A percentile compares a stretch with the other conserved stretches of the same genome.
phyloP scores from a whole-genome alignment of 2,888 invertebrate genomes.

The Cephonodes hylas region DNA sequence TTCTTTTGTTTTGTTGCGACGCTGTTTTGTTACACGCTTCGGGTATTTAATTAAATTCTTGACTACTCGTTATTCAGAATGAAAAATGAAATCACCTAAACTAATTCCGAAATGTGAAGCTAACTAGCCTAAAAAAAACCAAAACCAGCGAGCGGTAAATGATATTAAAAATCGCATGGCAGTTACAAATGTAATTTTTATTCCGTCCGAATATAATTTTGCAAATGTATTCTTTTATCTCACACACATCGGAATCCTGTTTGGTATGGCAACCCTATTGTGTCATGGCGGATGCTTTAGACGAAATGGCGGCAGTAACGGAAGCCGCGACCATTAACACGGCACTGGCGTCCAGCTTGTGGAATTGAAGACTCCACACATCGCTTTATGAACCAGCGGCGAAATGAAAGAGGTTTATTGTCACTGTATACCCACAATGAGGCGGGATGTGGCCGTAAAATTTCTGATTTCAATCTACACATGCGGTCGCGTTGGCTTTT shows the following conservation, averaged over 20 bases:
- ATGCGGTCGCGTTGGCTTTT: neutral
- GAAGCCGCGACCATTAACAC: neutral
- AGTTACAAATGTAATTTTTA: neutral
- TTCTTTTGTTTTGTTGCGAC: neutral
- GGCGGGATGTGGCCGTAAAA: constrained; percentile 16
- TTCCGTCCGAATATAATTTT: neutral
- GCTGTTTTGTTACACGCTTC: neutral
- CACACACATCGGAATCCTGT: neutral
- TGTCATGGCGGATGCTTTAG: neutral
- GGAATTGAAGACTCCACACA: neutral
- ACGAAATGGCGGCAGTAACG: neutral
- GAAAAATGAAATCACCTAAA: no score
- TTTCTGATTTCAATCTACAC: constrained; percentile 13
- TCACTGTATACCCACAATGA: constrained; percentile 26
- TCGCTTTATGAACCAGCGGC: constrained; percentile 35
- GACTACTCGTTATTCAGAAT: neutral
- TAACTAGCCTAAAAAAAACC: no score
- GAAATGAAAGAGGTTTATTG: constrained; percentile 40
- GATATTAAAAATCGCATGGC: neutral
- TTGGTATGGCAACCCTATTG: neutral
- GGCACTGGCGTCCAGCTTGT: neutral
- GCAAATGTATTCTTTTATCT: neutral
- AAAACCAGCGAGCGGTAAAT: no score
- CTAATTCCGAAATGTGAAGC: no score
- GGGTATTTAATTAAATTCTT: neutral